Evolutionary conservation across 2,888 invertebrate genomes (phyloP).

Genomic region (Gari tellinella): DNA sequence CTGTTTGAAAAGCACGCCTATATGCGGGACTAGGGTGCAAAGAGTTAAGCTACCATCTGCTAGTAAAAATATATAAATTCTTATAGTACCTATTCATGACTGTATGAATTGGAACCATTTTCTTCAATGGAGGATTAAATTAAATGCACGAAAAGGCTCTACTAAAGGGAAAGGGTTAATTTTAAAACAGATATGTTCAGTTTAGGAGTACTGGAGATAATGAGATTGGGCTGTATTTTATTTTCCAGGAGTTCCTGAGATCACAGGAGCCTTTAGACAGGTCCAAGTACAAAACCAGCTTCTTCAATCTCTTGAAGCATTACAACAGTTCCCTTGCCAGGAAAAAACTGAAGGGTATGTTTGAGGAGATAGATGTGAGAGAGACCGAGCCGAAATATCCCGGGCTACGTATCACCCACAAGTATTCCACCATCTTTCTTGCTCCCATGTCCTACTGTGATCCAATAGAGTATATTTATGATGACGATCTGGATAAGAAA

Average conservation of each 20-base stretch:
- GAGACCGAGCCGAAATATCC: slow-evolving; percentile 78
- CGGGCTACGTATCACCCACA: slow-evolving; percentile 82
- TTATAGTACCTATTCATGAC: no score
- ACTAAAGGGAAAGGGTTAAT: no score
- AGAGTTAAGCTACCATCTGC: no score
- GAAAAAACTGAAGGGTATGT: slow-evolving; percentile 71
- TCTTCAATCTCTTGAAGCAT: slow-evolving; percentile 84
- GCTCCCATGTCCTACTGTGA: slow-evolving; percentile 84
- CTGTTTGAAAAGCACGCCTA: no score
- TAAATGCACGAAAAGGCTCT: no score
- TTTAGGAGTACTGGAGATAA: no score
- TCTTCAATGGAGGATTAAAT: no score
- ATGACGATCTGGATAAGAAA: slow-evolving; percentile 83
- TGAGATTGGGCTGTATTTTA: no score
- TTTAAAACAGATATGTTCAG: no score
- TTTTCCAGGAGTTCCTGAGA: slow-evolving; percentile 80
- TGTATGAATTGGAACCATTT: no score
- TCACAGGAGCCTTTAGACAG: slow-evolving; percentile 81
- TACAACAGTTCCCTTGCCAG: slow-evolving; percentile 80
- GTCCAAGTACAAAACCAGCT: slow-evolving; percentile 79
- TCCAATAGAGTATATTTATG: slow-evolving; percentile 84
- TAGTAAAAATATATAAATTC: no score
- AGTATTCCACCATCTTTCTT: slow-evolving; percentile 84
- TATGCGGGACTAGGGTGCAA: no score
- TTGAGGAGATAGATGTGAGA: slow-evolving; percentile 80